These are phyloP conservation scores for Coenonympha glycerion DNA, from an alignment of 2,888 invertebrate genomes.

Conservation along the genomic window DNA sequence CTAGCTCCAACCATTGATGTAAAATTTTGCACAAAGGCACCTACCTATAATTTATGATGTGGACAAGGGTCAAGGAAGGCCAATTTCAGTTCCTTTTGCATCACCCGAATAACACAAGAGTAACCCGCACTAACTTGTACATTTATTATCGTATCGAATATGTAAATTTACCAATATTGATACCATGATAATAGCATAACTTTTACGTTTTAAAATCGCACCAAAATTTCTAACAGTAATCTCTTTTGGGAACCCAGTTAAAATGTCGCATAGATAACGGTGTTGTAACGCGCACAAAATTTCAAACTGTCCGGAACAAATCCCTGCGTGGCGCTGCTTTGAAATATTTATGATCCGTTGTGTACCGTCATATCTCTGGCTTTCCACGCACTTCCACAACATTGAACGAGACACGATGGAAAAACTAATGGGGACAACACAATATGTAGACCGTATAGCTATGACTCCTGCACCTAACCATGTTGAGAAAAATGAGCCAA, in stretches of 20 bases:
- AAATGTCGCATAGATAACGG: not conserved
- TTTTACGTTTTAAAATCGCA: too few species aligned
- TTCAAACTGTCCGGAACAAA: slow-evolving; percentile 47
- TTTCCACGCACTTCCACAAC: slow-evolving; percentile 65
- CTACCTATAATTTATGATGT: too few species aligned
- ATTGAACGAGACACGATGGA: slow-evolving; percentile 55
- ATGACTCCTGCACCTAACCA: too few species aligned
- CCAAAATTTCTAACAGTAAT: not conserved
- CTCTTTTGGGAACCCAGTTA: not conserved
- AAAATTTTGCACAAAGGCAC: too few species aligned
- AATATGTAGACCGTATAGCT: slow-evolving; percentile 40
- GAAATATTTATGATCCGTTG: slow-evolving; percentile 61
- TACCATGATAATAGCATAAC: not conserved
- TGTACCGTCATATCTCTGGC: slow-evolving; percentile 53
- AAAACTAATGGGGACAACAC: slow-evolving; percentile 42
- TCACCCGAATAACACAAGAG: too few species aligned
- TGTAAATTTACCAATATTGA: too few species aligned
- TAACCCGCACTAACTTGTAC: too few species aligned
- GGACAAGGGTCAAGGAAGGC: too few species aligned
- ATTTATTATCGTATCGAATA: too few species aligned
- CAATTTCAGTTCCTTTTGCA: too few species aligned
- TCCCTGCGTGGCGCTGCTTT: slow-evolving; percentile 42
- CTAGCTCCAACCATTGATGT: too few species aligned
- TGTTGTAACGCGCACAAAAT: slow-evolving; percentile 30
- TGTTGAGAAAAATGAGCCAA: too few species aligned